Conservation (phyloP, 2,113 vertebrate genomes). For the Callipepla californica region DNA sequence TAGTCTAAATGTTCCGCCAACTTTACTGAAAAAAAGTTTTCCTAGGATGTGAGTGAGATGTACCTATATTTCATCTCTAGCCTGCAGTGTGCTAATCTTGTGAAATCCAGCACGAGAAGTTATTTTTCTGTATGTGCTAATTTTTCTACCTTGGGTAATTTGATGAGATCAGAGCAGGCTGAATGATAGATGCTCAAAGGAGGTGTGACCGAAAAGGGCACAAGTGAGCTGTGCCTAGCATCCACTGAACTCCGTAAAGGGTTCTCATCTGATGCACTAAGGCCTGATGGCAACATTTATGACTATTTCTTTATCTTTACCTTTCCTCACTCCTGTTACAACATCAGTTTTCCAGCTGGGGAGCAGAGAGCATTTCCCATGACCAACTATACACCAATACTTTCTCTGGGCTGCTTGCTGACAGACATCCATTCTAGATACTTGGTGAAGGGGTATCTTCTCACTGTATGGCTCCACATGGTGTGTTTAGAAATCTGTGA, state of each 20-base stretch:
- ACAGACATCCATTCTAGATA: not conserved
- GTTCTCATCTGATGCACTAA: not conserved
- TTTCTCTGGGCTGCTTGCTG: not conserved
- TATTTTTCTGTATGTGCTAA: not conserved
- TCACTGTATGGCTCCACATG: not conserved
- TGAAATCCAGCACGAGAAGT: not conserved
- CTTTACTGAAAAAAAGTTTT: constrained; percentile 1
- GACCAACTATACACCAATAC: not conserved
- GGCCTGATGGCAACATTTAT: not conserved
- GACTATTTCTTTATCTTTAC: not conserved
- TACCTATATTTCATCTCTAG: not conserved
- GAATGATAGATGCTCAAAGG: not conserved
- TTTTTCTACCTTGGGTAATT: not conserved
- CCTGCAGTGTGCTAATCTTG: not conserved
- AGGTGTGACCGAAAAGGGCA: not conserved
- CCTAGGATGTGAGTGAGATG: not conserved
- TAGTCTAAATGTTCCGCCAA: not conserved
- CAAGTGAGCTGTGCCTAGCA: not conserved
- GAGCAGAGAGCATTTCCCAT: not conserved
- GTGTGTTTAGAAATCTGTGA: not conserved
- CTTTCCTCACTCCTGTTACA: not conserved
- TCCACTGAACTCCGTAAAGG: not conserved
- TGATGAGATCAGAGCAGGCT: not conserved
- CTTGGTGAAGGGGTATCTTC: not conserved
- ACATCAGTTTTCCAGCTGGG: not conserved